These are phyloP conservation scores for Leuciscus idus DNA, from an alignment of 2,113 vertebrate genomes.

Conservation along the genomic window DNA sequence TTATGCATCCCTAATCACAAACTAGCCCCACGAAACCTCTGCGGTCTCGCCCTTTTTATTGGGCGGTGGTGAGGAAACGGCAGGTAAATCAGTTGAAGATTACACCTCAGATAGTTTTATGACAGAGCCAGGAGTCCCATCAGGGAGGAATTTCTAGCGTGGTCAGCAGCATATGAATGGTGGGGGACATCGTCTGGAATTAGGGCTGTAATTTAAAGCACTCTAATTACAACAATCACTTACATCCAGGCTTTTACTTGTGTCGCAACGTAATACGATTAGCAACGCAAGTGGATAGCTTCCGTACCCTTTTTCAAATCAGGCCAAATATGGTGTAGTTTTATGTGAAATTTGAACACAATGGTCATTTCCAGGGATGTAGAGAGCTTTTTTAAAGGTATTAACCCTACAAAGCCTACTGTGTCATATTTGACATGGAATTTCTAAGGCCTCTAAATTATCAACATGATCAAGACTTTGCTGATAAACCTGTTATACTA, in stretches of 20 bases:
- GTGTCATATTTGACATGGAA: background rate
- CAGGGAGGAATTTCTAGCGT: constrained; percentile 59
- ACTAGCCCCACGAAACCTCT: constrained; percentile 51
- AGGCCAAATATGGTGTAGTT: constrained; percentile 50
- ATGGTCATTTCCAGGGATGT: background rate
- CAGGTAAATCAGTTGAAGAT: constrained; percentile 63
- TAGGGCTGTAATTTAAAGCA: constrained; percentile 61
- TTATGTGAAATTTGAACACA: constrained; percentile 30
- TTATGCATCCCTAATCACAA: constrained; percentile 63
- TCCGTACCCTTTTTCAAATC: constrained; percentile 20
- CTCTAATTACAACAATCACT: constrained; percentile 61
- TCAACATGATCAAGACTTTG: background rate
- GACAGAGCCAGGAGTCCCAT: constrained; percentile 57
- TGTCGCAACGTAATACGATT: constrained; percentile 53
- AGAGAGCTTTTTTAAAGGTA: background rate
- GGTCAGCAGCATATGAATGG: constrained; percentile 60
- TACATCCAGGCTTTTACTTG: constrained; percentile 55
- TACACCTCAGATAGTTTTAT: constrained; percentile 62
- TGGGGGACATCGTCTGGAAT: constrained; percentile 56
- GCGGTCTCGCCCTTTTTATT: constrained; percentile 59
- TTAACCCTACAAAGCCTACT: background rate
- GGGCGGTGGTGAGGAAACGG: constrained; percentile 49
- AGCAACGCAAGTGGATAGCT: constrained; percentile 41
- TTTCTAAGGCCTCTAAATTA: background rate
- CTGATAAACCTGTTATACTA: background rate